Evolutionary conservation across 2,888 invertebrate genomes (phyloP).

Genomic region (Drosophila monieri): DNA sequence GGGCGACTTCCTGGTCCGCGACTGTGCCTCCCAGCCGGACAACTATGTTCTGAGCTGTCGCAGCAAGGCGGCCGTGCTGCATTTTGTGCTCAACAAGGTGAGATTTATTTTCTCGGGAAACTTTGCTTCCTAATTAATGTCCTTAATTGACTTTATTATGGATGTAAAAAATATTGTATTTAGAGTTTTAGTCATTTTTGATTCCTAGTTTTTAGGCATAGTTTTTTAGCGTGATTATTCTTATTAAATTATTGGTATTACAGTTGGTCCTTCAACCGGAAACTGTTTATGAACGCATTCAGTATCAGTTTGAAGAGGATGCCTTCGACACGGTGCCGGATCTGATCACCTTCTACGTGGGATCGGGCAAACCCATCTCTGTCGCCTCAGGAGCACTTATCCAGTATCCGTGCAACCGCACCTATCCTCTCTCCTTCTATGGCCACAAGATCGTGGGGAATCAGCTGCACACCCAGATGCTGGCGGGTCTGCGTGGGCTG

Average conservation of each 20-base stretch:
- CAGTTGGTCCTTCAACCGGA: conserved; percentile 93
- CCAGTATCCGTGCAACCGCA: conserved; percentile 92
- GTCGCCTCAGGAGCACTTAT: conserved; percentile 94
- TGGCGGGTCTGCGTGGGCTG: conserved; percentile 83
- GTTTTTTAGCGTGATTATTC: too few relatives aligned
- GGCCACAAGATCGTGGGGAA: conserved; percentile 86
- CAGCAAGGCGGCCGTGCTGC: conserved; percentile 90
- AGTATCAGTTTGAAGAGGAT: conserved; percentile 97
- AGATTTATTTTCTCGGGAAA: conserved; percentile 43
- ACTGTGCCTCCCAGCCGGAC: conserved; percentile 96
- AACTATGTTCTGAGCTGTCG: conserved; percentile 97
- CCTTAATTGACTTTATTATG: too few relatives aligned
- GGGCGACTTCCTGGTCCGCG: conserved; percentile 95
- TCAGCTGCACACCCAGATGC: conserved; percentile 83
- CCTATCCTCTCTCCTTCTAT: conserved; percentile 91
- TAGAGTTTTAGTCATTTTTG: too few relatives aligned
- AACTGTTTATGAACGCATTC: conserved; percentile 95
- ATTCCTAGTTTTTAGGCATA: too few relatives aligned
- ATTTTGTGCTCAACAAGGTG: conserved; percentile 97
- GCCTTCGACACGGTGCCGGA: conserved; percentile 96
- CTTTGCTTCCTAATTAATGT: too few relatives aligned
- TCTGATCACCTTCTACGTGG: conserved; percentile 96
- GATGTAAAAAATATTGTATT: too few relatives aligned
- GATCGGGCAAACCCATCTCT: conserved; percentile 95
- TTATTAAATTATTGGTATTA: not conserved